Evolutionary conservation across 2,888 invertebrate genomes (phyloP).

Genomic region (Drosophila picticornis): DNA sequence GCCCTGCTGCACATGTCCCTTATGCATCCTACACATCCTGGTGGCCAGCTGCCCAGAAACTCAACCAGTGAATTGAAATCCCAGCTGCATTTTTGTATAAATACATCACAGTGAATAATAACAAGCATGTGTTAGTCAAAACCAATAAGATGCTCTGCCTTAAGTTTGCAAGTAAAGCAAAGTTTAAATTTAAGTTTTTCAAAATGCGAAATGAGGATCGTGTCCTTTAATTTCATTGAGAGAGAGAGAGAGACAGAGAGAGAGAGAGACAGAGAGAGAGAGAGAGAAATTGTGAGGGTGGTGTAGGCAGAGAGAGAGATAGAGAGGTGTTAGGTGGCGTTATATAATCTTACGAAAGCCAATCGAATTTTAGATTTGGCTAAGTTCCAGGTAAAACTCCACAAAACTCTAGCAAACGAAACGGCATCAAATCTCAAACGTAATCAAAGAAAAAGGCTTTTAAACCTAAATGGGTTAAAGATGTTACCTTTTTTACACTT

Average conservation of each 20-base stretch:
- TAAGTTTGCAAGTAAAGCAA: background rate
- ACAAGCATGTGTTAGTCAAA: background rate
- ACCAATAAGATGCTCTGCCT: background rate
- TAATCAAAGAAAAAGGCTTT: background rate
- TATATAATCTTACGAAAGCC: background rate
- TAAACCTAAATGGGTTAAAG: background rate
- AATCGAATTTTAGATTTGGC: background rate
- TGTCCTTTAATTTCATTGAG: background rate
- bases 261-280: too few species aligned
- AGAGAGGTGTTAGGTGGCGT: background rate
- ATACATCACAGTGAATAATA: conserved; percentile 63
- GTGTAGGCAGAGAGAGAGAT: background rate
- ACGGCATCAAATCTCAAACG: background rate
- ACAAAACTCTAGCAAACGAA: background rate
- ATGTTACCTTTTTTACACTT: background rate
- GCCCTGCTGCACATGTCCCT: conserved; percentile 44
- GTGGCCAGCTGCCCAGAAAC: conserved; percentile 13
- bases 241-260: fast-evolving
- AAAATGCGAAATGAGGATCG: background rate
- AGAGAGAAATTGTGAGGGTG: too few species aligned
- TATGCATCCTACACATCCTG: conserved; percentile 14
- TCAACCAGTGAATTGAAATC: conserved; percentile 17
- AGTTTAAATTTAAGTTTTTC: background rate
- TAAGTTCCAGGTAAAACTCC: background rate
- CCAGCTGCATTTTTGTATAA: conserved; percentile 67